These are phyloP conservation scores for Parapsyche elsis DNA, from an alignment of 1,140 invertebrate species.

Conservation along the genomic window DNA sequence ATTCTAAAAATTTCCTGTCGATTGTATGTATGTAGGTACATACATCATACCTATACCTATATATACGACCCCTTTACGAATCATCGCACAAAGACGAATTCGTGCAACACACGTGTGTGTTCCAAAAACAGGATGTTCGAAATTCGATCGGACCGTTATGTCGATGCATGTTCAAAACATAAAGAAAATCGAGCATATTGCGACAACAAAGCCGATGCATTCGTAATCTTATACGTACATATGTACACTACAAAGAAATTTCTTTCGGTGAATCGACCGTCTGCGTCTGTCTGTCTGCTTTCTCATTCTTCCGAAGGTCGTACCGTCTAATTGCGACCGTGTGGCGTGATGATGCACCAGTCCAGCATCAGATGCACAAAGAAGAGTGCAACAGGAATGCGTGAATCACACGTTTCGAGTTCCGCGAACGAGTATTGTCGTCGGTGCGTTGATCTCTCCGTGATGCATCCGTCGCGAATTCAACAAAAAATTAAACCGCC, in stretches of 20 bases:
- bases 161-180: neutral
- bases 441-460: neutral
- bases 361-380: constrained; percentile 6
- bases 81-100: too few relatives aligned
- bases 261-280: neutral
- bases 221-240: neutral
- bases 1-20: neutral
- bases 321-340: neutral
- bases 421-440: neutral
- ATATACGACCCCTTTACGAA: neutral
- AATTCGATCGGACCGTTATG: too few relatives aligned
- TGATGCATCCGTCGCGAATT: constrained; percentile 19
- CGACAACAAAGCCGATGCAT: neutral
- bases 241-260: neutral
- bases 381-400: constrained; percentile 14
- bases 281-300: too few relatives aligned
- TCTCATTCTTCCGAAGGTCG: constrained; percentile 30
- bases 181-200: neutral
- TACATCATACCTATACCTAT: neutral
- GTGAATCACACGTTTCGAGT: constrained; percentile 23
- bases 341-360: neutral
- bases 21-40: neutral
- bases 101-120: too few relatives aligned
- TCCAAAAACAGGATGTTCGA: too few relatives aligned
- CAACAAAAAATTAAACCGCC: neutral